These are phyloP conservation scores for Dendropsophus ebraccatus DNA, from an alignment of 2,113 vertebrate genomes.

Conservation along the genomic window DNA sequence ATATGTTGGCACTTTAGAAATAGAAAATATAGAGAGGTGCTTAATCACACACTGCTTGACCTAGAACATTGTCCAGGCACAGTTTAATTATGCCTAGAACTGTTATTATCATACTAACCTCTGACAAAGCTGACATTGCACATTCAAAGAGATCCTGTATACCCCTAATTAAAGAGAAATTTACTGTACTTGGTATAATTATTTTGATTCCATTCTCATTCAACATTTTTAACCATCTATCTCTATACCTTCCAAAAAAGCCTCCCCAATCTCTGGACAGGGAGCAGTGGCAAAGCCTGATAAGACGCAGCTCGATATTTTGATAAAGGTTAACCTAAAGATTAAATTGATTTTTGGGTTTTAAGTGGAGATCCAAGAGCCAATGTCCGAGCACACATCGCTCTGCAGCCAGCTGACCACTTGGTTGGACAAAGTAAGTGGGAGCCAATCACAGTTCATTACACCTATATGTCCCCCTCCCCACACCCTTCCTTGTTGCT, in stretches of 20 bases:
- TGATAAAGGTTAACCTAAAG: conserved; percentile 72
- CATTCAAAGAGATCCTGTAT: too few relatives aligned
- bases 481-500: conserved; percentile 73
- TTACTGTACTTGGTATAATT: neutral
- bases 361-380: conserved; percentile 62
- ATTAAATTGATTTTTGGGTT: conserved; percentile 69
- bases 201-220: neutral
- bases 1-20: too few relatives aligned
- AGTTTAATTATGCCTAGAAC: neutral
- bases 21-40: neutral
- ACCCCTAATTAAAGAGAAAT: too few relatives aligned
- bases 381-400: conserved; percentile 69
- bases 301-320: conserved; percentile 78
- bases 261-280: neutral
- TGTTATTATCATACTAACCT: neutral
- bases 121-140: neutral
- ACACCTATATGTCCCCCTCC: conserved; percentile 59
- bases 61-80: neutral
- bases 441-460: conserved; percentile 65
- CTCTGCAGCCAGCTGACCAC: conserved; percentile 73
- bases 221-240: conserved; percentile 14
- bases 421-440: conserved; percentile 64
- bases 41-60: neutral
- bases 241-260: neutral
- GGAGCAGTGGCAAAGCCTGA: conserved; percentile 67